Evolutionary conservation across 1,140 invertebrate genomes (phyloP).

Genomic region (Pemphigus obesinymphae): DNA sequence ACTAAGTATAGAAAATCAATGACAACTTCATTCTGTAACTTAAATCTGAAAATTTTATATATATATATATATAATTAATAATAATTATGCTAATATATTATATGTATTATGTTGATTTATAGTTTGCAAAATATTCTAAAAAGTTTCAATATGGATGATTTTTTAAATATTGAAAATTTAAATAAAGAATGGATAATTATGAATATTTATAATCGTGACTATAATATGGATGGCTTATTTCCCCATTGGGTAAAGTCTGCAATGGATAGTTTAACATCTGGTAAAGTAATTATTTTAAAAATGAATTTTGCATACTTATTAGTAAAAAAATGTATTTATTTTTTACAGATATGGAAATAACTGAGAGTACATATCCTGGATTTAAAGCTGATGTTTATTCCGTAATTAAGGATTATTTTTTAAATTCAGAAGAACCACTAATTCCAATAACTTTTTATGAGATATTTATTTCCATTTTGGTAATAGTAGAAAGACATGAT

Average conservation of each 20-base stretch:
- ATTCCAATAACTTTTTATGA: constrained; percentile 36
- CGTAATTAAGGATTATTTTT: constrained; percentile 39
- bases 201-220: constrained; percentile 29
- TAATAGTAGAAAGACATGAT: constrained; percentile 34
- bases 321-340: too few species aligned
- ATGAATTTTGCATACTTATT: background rate
- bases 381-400: constrained; percentile 30
- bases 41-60: too few species aligned
- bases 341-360: constrained; percentile 19
- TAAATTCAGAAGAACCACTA: constrained; percentile 27
- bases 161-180: constrained; percentile 31
- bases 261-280: constrained; percentile 24
- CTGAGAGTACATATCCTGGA: constrained; percentile 23
- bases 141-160: constrained; percentile 34
- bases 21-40: too few species aligned
- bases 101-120: background rate
- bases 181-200: constrained; percentile 36
- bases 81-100: too few species aligned
- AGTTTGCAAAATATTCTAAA: constrained; percentile 9
- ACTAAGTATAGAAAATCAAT: too few species aligned
- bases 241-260: constrained; percentile 30
- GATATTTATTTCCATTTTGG: constrained; percentile 31
- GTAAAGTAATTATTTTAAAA: background rate
- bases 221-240: constrained; percentile 30
- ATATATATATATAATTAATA: too few species aligned